Evolutionary conservation across 2,797 vertebrate species (phyloP).

Genomic region (Phoeniculus purpureus): DNA sequence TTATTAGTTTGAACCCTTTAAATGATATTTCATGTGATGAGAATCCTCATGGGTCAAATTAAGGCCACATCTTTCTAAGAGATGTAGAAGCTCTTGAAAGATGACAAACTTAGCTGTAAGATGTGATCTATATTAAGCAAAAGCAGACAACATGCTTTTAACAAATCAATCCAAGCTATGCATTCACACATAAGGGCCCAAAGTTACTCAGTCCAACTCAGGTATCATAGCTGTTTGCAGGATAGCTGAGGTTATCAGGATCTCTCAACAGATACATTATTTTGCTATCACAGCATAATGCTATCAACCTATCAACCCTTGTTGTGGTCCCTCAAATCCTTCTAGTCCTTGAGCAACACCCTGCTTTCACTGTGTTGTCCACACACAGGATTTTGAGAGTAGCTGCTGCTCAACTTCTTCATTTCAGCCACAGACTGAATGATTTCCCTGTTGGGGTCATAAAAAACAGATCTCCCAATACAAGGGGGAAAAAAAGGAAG

Average conservation of each 20-base stretch:
- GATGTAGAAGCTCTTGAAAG: not conserved
- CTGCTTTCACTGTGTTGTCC: not conserved
- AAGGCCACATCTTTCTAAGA: not conserved
- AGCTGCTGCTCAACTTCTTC: not conserved
- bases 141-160: not conserved
- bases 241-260: not conserved
- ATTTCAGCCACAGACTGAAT: not conserved
- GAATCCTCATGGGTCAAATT: not conserved
- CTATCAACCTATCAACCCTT: accelerated
- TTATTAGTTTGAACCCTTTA: not conserved
- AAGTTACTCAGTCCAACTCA: not conserved
- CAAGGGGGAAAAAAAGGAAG: not conserved
- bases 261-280: not conserved
- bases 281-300: not conserved
- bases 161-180: not conserved
- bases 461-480: not conserved
- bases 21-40: not conserved
- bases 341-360: not conserved
- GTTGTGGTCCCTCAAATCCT: not conserved
- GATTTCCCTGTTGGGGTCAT: not conserved
- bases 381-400: not conserved
- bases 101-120: not conserved
- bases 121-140: not conserved
- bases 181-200: not conserved
- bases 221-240: not conserved